Evolutionary conservation across 2,888 invertebrate species (phyloP).

Genomic region (Idaea dimidiata): DNA sequence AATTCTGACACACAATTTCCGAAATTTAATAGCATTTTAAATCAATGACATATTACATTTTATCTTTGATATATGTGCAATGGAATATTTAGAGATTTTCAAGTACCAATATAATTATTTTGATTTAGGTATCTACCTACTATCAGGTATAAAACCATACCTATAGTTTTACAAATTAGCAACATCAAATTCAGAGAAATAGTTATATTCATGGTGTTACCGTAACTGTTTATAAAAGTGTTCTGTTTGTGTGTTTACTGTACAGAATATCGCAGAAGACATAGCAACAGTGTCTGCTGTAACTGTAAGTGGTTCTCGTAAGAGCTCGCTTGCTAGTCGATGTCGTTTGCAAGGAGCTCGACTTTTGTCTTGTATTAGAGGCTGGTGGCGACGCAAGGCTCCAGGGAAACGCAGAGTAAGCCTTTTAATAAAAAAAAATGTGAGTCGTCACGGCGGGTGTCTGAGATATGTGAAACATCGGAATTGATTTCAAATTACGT

Average conservation of each 20-base stretch:
- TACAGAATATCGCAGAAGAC: conserved; percentile 23
- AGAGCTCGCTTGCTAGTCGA: conserved; percentile 51
- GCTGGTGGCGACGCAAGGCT: conserved; percentile 67
- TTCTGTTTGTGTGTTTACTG: not conserved
- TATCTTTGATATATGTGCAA: no score
- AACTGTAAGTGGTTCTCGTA: conserved; percentile 45
- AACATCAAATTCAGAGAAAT: no score
- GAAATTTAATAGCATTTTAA: not conserved
- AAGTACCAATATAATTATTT: no score
- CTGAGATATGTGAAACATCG: no score
- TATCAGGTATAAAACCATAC: no score
- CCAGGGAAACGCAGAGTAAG: conserved; percentile 57
- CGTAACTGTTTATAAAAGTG: conserved; percentile 17
- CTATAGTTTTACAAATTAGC: no score
- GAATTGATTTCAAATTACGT: no score
- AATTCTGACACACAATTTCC: not conserved
- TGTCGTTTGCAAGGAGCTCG: conserved; percentile 63
- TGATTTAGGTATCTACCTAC: no score
- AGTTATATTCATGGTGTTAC: no score
- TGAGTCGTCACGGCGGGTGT: no score
- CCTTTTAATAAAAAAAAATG: not conserved
- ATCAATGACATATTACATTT: no score
- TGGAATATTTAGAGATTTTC: no score
- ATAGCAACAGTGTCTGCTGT: conserved; percentile 43
- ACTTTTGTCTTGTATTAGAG: conserved; percentile 58